Conservation (phyloP, 2,113 vertebrate species). For the Verasper variegatus region DNA sequence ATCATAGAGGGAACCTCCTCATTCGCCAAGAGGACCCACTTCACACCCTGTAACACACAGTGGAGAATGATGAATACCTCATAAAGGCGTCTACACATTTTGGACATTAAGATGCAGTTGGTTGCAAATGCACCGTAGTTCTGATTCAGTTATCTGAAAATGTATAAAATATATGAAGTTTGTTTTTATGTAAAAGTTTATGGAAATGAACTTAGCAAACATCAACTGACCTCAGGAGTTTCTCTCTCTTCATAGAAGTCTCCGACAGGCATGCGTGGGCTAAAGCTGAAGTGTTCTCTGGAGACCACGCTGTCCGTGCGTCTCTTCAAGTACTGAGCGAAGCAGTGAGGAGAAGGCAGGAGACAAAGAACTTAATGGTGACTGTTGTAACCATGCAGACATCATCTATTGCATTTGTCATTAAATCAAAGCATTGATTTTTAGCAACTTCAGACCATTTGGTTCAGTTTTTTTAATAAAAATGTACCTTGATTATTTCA, state of each 20-base stretch:
- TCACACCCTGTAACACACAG: slow-evolving; percentile 82
- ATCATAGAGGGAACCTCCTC: slow-evolving; percentile 96
- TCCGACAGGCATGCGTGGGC: slow-evolving; percentile 96
- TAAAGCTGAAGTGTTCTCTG: slow-evolving; percentile 98
- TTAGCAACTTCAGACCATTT: background rate
- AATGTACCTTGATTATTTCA: slow-evolving; percentile 92
- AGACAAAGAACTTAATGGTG: background rate
- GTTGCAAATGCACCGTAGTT: background rate
- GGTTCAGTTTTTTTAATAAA: too few species aligned
- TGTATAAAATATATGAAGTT: background rate
- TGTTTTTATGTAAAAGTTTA: background rate
- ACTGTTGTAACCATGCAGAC: background rate
- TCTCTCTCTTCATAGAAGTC: slow-evolving; percentile 97
- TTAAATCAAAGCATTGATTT: background rate
- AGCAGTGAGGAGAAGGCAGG: background rate
- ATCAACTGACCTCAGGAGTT: slow-evolving; percentile 86
- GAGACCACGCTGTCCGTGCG: slow-evolving; percentile 87
- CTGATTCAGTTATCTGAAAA: background rate
- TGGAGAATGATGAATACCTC: background rate
- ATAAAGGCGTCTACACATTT: background rate
- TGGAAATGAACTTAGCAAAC: background rate
- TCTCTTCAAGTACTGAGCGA: slow-evolving; percentile 89
- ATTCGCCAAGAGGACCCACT: slow-evolving; percentile 90
- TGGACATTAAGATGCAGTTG: background rate
- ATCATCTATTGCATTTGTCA: background rate